Base-by-base conservation (phyloP, 1,140 invertebrate species). In the Acromyrmex charruanus region DNA sequence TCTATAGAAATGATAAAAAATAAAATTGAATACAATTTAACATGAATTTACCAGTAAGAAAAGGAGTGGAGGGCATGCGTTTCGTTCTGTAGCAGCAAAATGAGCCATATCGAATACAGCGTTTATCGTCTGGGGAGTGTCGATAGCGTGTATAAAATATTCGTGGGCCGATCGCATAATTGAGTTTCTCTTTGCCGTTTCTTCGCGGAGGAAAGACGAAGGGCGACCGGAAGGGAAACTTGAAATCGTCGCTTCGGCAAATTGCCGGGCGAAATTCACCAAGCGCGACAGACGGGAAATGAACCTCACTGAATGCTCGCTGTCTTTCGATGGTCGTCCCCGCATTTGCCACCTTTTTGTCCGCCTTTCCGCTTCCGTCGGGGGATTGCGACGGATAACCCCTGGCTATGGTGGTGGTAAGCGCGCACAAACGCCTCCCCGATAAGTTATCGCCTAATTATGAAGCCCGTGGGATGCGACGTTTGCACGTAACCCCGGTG, bases 251-350 rank as follows among this genome's bases (percentile, higher is more conserved):
- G 77, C 63, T 55, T 49, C 77, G 65, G 82, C 88, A 66, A 90
- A 89, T 89, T 89, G 85, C 85, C 61, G 65, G 10, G 65, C 71
- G 74, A 89, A 90, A 90, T 82, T 90, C 86, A 85, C 77, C 65
- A 81, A 59, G 65, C 66, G 59, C 51, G 63, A 81, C 86, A 55
- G 85, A 88, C 89, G 77, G 89, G 86, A 90, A 90, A 90, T 86
- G 89, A 90, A 72, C 53, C 86, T 66, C 75, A 21, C 65, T 39
- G 55, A 58, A 6, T n/a, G n/a, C 44, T 49, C 44, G 39, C 55
- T 63, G 75, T 80, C 89, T 88, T 77, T 90, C 89, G 58, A 35
- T 53, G 87, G 63, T 25, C 72, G 28, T 14, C 12, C 21, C 35
- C 21, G 18, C 39, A 18, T n/a, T 65, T 14, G 25, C 18, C 21